These are phyloP conservation scores for Drosophila quinaria DNA, from an alignment of 2,888 invertebrate genomes.

Conservation along the genomic window DNA sequence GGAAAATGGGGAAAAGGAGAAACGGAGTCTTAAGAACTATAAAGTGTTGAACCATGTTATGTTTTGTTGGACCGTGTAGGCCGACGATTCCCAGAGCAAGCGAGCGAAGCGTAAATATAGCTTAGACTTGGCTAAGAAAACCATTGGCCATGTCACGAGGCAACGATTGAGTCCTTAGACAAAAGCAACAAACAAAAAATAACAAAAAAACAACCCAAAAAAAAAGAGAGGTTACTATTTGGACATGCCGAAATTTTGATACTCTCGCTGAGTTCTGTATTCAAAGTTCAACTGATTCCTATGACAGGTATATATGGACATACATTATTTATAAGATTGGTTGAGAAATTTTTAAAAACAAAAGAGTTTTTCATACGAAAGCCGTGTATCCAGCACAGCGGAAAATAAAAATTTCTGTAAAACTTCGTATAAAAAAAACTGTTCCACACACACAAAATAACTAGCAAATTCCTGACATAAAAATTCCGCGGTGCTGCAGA, in stretches of 20 bases:
- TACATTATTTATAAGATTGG: too few relatives aligned
- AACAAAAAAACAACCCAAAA: neutral
- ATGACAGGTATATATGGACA: neutral
- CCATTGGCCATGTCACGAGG: conserved; percentile 24
- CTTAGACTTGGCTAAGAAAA: conserved; percentile 3
- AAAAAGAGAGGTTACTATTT: neutral
- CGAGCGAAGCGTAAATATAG: conserved; percentile 9
- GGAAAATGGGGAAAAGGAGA: neutral
- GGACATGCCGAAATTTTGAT: neutral
- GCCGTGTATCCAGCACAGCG: too few relatives aligned
- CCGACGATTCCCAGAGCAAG: conserved; percentile 1
- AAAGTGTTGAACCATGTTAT: conserved; percentile 20
- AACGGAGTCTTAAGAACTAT: conserved; percentile 35
- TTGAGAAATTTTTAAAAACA: neutral
- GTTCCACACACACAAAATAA: too few relatives aligned
- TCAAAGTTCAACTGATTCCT: neutral
- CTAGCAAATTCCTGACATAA: too few relatives aligned
- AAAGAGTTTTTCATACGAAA: neutral
- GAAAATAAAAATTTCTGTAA: too few relatives aligned
- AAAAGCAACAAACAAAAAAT: neutral
- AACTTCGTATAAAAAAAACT: too few relatives aligned
- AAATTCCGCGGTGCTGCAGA: too few relatives aligned
- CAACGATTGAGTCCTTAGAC: conserved; percentile 22
- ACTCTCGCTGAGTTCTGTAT: neutral
- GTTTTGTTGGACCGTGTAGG: neutral